Evolutionary conservation across 2,113 vertebrate species (phyloP), one percentile per base, ranked within the genome.

Genomic region (Tachysurus fulvidraco): DNA sequence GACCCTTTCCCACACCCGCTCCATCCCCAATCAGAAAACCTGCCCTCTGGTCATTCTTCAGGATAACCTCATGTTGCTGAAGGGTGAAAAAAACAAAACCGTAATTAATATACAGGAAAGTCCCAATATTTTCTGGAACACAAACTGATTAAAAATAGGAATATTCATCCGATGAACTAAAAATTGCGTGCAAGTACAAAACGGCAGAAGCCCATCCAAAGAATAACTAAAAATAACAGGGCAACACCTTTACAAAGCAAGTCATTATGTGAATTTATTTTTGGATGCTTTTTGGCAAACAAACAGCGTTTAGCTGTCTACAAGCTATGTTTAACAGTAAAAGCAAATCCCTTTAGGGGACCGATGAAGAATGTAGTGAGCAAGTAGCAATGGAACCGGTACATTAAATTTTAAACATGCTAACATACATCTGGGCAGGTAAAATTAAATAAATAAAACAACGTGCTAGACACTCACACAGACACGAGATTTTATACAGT

Each of bases 1-100:
- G 96, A 83, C 98, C 98, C 91, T 99, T 99, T 41, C 98, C 98
- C 0, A 99, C 98, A 0, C 98, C 98, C 0, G 98, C 98, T 1
- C 98, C 98, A 0, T 99, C 98, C 4, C 98, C 98, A 0, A 99
- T 99, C 86, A 99, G 96, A 92, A 99, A 99, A 30, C 98, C 98
- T 0, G 98, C 98, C 19, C 98, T 94, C 92, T 99, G 98, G 73
- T 96, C 95, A 1, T 94, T 97, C 91, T 98, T 97, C 55, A 99
- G 94, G 80, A 99, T 94, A 87, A 99, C 96, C 92, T 99, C 98
- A 3, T 99, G 98, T 98, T 99, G 98, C 98, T 99, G 92, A 0
- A 84, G 88, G 81, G 81, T 2, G n/a, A 21, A 60, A 41, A 54
- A 60, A 60, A 30, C 44, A 79, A 82, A 50, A 23, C 19, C 3